Conservation (phyloP, 2,888 invertebrate species). For the Brenthis hecate region DNA sequence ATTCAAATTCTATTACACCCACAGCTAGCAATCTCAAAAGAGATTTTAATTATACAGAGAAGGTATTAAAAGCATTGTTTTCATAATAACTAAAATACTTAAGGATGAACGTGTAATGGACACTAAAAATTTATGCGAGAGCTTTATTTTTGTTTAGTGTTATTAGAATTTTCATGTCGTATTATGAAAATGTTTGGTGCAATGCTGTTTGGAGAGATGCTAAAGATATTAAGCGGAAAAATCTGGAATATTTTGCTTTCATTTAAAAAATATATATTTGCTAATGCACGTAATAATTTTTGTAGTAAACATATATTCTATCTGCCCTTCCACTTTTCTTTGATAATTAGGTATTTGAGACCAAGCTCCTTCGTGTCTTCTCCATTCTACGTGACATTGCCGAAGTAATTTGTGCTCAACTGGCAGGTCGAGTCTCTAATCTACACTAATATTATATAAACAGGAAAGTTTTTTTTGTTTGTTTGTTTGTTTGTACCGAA, state of each 20-base stretch:
- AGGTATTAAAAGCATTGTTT: slow-evolving; percentile 32
- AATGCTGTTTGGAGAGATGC: not conserved
- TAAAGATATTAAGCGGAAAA: not conserved
- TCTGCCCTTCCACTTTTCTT: too few relatives aligned
- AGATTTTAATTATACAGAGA: slow-evolving; percentile 29
- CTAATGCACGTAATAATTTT: too few relatives aligned
- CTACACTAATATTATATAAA: too few relatives aligned
- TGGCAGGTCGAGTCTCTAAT: too few relatives aligned
- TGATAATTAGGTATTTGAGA: too few relatives aligned
- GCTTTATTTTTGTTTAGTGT: slow-evolving; percentile 29
- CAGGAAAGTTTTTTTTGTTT: too few relatives aligned
- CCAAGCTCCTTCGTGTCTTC: too few relatives aligned
- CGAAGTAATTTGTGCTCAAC: too few relatives aligned
- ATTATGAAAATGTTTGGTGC: slow-evolving; percentile 11
- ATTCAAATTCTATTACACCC: slow-evolving; percentile 15
- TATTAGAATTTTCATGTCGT: slow-evolving; percentile 19
- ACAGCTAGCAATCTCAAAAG: slow-evolving; percentile 12
- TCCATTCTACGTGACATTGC: too few relatives aligned
- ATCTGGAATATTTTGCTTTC: not conserved
- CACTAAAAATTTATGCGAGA: slow-evolving; percentile 47
- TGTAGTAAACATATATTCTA: too few relatives aligned
- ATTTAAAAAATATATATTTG: not conserved
- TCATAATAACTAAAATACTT: slow-evolving; percentile 42
- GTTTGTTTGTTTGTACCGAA: too few relatives aligned
- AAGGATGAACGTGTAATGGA: slow-evolving; percentile 62